phyloP scores from a whole-genome alignment of 2,113 vertebrate species.

The Grus americana region DNA sequence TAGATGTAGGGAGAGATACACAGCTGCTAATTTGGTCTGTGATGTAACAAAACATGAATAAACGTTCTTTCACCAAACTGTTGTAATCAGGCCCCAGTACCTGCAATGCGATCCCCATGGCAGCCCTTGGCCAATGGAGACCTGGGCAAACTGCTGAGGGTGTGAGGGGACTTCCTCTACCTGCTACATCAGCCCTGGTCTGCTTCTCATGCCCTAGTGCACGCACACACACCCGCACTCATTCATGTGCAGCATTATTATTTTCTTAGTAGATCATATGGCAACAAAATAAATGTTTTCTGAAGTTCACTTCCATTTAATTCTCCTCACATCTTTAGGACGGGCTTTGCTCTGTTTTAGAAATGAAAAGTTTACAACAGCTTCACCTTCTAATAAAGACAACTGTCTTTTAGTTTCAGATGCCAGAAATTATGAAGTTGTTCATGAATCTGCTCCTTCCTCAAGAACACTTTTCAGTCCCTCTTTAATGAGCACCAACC shows the following conservation, averaged over 20 bases:
- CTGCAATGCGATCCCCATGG: not conserved
- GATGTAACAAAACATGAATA: not conserved
- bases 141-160: not conserved
- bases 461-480: not conserved
- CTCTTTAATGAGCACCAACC: not conserved
- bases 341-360: not conserved
- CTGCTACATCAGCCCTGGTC: not conserved
- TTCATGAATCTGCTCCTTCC: not conserved
- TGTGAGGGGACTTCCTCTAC: fast-evolving
- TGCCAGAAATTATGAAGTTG: not conserved
- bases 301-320: not conserved
- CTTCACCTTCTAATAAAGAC: not conserved
- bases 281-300: not conserved
- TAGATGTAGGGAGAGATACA: not conserved
- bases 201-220: not conserved
- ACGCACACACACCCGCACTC: fast-evolving
- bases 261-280: not conserved
- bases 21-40: not conserved
- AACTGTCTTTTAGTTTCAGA: not conserved
- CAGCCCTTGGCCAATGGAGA: not conserved
- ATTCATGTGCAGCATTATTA: fast-evolving
- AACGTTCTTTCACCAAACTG: not conserved
- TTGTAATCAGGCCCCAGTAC: not conserved
- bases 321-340: not conserved
- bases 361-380: not conserved